Evolutionary conservation across 2,113 vertebrate species (phyloP), one percentile per base, ranked within the genome.

Genomic region (Abramis brama): DNA sequence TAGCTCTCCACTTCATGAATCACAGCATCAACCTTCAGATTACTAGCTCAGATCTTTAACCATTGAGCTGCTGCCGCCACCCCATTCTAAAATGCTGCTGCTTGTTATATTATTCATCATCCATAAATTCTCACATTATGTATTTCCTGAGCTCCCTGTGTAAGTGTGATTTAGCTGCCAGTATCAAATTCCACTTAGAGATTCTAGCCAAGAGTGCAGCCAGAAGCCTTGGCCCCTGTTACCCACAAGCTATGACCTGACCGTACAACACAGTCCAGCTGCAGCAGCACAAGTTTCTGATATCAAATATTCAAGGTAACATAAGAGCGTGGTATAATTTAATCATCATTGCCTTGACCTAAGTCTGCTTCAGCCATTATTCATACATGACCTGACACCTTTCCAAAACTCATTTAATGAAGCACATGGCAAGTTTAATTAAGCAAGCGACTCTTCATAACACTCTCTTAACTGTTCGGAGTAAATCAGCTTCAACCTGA

Each of bases 41-140:
- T 59, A 73, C 68, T 25, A 52, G 33, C 11, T 2, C 82, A 25
- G 50, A 83, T 73, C 33, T 79, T 62, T 25, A 59, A 79, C 77
- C 50, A 21, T 55, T 33, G 23, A 21, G 50, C 50, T 60, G 21
- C 81, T 23, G 7, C 81, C 45, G 5, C 19, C 66, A 39, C 50
- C 3, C 64, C 27, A 55, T 71, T 71, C 11, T 2, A 21, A 36
- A 57, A 73, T 2, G 30, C 66, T n/a, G 12, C 47, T 43, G 50
- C 50, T n/a, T 59, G 66, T 83, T 52, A 27, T 25, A 73, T 83
- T 25, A 73, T 83, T 73, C 33, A 57, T 30, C 52, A 33, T 11
- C 50, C 52, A 83, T 83, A 59, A 83, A 83, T 83, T 83, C 33
- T 83, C 68, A 74, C 50, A 57, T 73, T 83, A 83, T 73, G 23